These are phyloP conservation scores for Lasiurus cinereus DNA, from an alignment of 2,113 vertebrate species.

Conservation along the genomic window DNA sequence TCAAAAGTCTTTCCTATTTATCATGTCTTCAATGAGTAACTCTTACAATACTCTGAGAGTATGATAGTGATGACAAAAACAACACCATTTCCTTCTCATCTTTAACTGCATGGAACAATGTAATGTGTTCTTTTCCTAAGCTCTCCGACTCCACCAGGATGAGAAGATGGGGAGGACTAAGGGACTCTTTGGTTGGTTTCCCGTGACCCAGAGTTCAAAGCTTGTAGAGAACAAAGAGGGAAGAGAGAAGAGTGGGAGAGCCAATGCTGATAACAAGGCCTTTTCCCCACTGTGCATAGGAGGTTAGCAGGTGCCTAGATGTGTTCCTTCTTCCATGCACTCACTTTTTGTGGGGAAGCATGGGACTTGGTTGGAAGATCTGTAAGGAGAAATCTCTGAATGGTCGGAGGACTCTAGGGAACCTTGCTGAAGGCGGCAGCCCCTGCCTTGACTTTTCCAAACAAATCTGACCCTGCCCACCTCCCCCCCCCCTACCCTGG, in stretches of 20 bases:
- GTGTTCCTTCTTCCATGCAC: neutral
- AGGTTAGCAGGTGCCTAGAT: neutral
- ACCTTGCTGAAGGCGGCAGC: too few species aligned
- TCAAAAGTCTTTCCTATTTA: conserved; percentile 16
- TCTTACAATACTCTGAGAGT: neutral
- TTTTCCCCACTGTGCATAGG: neutral
- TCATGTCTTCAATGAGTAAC: neutral
- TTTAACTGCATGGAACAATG: neutral
- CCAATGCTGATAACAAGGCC: neutral
- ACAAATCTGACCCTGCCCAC: too few species aligned
- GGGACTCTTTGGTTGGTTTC: neutral
- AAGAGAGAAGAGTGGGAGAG: neutral
- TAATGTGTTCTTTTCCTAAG: neutral
- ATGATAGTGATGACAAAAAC: neutral
- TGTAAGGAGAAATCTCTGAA: too few species aligned
- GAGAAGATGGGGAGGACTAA: neutral
- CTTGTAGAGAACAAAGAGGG: neutral
- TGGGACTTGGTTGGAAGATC: too few species aligned
- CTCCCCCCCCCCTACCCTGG: too few species aligned
- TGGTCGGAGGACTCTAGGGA: too few species aligned
- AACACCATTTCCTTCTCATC: neutral
- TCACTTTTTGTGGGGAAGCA: too few species aligned
- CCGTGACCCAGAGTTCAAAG: neutral
- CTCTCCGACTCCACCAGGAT: neutral
- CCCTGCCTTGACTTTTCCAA: too few species aligned